A percentile compares a stretch with the other conserved stretches of the same genome.
phyloP scores from a whole-genome alignment of 2,797 vertebrate species.

The Siniperca scherzeri region DNA sequence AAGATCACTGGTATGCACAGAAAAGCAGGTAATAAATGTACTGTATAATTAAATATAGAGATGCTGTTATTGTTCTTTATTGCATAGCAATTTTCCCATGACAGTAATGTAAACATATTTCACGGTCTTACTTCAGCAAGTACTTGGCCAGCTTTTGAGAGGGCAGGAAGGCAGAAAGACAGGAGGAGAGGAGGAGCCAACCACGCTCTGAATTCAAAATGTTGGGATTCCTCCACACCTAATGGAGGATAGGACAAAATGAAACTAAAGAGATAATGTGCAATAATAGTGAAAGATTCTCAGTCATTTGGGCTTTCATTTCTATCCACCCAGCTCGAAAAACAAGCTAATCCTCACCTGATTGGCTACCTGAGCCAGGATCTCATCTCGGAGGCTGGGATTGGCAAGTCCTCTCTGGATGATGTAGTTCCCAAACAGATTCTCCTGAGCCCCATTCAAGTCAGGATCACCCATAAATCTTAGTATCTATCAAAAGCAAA shows the following conservation, averaged over 20 bases:
- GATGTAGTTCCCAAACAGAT: slow-evolving; percentile 95
- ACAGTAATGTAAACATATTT: neutral
- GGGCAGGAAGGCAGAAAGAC: slow-evolving; percentile 91
- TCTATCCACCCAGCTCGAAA: neutral
- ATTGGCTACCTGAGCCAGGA: slow-evolving; percentile 93
- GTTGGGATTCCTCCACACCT: slow-evolving; percentile 90
- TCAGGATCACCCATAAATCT: slow-evolving; percentile 96
- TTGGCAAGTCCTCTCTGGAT: slow-evolving; percentile 91
- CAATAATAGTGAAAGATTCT: neutral
- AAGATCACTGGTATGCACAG: neutral
- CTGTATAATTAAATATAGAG: neutral
- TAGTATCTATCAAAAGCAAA: slow-evolving; percentile 85
- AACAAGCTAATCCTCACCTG: slow-evolving; percentile 82
- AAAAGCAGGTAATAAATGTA: neutral
- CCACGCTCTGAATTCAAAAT: slow-evolving; percentile 92
- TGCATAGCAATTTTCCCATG: neutral
- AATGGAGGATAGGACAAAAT: slow-evolving; percentile 41
- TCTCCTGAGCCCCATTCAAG: slow-evolving; percentile 91
- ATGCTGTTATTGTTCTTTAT: neutral
- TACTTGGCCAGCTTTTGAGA: slow-evolving; percentile 91
- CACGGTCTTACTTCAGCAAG: slow-evolving; percentile 91
- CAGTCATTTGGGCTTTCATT: neutral
- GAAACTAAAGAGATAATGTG: neutral
- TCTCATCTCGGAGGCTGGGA: slow-evolving; percentile 92
- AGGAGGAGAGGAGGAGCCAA: slow-evolving; percentile 94